Base-by-base conservation (phyloP, 2,888 invertebrate genomes). In the Chymomyza caudatula region DNA sequence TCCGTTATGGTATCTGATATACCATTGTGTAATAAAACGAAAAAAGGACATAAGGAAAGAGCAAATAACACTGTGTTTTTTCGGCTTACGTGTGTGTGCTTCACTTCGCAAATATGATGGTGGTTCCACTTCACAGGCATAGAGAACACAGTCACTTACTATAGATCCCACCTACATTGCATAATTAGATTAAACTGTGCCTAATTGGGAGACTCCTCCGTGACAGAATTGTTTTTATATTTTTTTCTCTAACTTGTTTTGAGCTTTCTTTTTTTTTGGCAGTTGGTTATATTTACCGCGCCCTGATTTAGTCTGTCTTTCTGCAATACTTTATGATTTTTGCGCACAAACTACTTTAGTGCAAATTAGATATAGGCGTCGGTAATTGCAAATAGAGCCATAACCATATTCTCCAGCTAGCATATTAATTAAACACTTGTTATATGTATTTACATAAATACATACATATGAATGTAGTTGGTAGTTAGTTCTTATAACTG, bases 171-270 rank as follows among this genome's bases (percentile, higher is more conserved):
- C 17, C 55, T 51, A 65, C 63, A 55, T 67, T 73, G 74, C 88
- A 13, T 89, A 89, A 89, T 89, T 89, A 89, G 90, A 87, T 89
- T 88, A 88, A 86, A 84, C 77, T 79, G 76, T 78, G 86, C 82
- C 88, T 89, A 89, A 89, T 89, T 89, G 88, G 68, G 67, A 60
- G 56, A 67, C 58, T 74, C 69, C 82, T 79, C 85, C 68, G 44
- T n/a, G 11, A 37, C 67, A 61, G 69, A 63, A 60, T 59, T 56
- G 59, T 63, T 62, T 69, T 67, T 73, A 49, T 57, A 20, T 69
- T 69, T 67, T 44, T 64, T 67, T 49, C 13, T 51, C 8, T 13
- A 11, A 23, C 5, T 52, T 17, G 29, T 37, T 15, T 37, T 56
- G 19, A n/a, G 5, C 20, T 29, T 55, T 49, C 66, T 67, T 29